Conservation (phyloP, 2,797 vertebrate genomes). For the Furcifer pardalis region DNA sequence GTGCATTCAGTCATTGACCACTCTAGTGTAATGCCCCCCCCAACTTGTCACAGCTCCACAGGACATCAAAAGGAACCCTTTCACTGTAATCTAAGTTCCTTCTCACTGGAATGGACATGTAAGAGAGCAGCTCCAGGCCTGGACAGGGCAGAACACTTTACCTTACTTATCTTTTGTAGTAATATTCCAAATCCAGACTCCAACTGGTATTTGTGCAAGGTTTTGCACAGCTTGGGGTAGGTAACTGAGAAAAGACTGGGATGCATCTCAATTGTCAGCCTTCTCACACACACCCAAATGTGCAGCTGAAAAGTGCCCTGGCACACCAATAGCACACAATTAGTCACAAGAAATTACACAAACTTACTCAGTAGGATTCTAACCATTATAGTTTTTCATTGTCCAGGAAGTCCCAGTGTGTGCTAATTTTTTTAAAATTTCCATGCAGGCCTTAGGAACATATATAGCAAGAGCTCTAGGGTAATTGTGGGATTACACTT, state of each 20-base stretch:
- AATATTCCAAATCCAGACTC: no score
- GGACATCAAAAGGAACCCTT: background rate
- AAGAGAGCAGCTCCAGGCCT: background rate
- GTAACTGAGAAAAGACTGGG: no score
- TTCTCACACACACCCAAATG: no score
- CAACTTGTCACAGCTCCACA: background rate
- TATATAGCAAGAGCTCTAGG: background rate
- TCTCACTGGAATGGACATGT: background rate
- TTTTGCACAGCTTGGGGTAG: no score
- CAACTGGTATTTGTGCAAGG: no score
- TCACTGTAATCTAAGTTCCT: background rate
- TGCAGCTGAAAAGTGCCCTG: no score
- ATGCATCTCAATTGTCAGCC: no score
- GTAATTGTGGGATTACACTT: background rate
- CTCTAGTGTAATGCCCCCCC: background rate
- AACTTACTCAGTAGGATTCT: no score
- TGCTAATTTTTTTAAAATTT: no score
- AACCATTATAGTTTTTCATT: no score
- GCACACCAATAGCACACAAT: no score
- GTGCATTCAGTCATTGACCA: background rate
- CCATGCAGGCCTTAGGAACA: background rate
- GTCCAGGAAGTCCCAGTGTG: background rate
- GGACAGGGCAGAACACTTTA: background rate
- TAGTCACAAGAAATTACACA: no score
- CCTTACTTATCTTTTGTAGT: background rate